phyloP scores from a whole-genome alignment of 2,113 vertebrate genomes.

The Antennarius striatus region DNA sequence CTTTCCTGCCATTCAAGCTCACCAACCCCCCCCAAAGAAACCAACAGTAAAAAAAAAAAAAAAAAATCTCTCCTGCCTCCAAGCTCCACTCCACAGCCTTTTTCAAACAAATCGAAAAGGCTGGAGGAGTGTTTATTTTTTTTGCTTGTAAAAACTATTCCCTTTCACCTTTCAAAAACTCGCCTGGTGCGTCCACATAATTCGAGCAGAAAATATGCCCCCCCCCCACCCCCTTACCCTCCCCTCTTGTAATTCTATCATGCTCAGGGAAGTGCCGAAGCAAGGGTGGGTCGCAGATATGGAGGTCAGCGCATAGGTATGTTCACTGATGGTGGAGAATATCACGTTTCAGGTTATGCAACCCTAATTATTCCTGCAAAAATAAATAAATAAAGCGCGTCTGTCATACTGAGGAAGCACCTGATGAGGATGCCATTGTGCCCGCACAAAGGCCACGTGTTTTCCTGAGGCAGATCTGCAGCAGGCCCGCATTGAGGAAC shows the following conservation, averaged over 20 bases:
- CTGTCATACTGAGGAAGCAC: constrained; percentile 7
- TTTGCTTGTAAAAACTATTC: constrained; percentile 64
- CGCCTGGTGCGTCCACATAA: constrained; percentile 15
- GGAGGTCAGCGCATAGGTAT: constrained; percentile 37
- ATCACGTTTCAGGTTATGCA: constrained; percentile 33
- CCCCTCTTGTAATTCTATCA: constrained; percentile 57
- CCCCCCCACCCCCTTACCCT: too few species aligned
- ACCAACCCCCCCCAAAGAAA: constrained; percentile 48
- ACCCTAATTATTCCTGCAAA: constrained; percentile 23
- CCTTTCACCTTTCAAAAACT: constrained; percentile 67
- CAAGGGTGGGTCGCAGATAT: constrained; percentile 31
- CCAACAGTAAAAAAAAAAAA: constrained; percentile 49
- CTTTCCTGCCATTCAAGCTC: constrained; percentile 69
- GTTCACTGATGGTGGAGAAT: background rate
- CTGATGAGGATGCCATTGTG: constrained; percentile 47
- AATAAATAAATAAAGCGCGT: constrained; percentile 6
- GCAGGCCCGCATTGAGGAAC: constrained; percentile 34
- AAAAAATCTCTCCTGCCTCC: constrained; percentile 41
- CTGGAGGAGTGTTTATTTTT: constrained; percentile 62
- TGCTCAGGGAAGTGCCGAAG: constrained; percentile 16
- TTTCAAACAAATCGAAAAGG: constrained; percentile 48
- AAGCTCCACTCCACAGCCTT: constrained; percentile 32
- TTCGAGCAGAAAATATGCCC: constrained; percentile 37
- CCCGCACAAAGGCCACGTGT: constrained; percentile 64
- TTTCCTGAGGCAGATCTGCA: constrained; percentile 28